Percentiles rank a stretch among this genome's conserved stretches.
Evolutionary conservation across 2,113 vertebrate genomes (phyloP).

Genomic region (Prinia subflava): DNA sequence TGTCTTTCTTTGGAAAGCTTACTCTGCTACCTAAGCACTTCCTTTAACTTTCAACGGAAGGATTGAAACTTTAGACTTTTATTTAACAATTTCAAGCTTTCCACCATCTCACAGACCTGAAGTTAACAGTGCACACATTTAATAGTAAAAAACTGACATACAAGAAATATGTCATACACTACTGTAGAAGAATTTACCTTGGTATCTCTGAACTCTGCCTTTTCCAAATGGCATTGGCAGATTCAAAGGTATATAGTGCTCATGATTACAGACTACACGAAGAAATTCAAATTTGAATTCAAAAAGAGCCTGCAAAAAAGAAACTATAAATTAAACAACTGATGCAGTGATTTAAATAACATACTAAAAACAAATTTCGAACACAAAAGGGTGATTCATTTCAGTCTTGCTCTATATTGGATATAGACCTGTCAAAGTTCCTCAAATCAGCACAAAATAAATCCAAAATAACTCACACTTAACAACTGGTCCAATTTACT

Average conservation of each 20-base stretch:
- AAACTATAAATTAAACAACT: not conserved
- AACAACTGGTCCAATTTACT: not conserved
- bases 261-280: slow-evolving; percentile 93
- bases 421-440: not conserved
- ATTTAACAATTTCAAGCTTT: not conserved
- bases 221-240: slow-evolving; percentile 98
- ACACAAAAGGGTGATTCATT: not conserved
- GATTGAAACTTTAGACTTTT: not conserved
- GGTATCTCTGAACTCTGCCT: slow-evolving; percentile 92
- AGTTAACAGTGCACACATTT: not conserved
- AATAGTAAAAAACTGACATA: not conserved
- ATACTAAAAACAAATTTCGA: not conserved
- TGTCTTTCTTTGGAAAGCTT: not conserved
- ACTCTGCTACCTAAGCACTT: not conserved
- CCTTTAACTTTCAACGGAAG: not conserved
- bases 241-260: slow-evolving; percentile 96
- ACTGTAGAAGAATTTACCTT: slow-evolving; percentile 78
- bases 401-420: not conserved
- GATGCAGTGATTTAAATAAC: not conserved
- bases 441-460: not conserved
- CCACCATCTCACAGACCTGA: not conserved
- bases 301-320: slow-evolving; percentile 85
- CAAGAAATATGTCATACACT: not conserved
- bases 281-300: slow-evolving; percentile 99
- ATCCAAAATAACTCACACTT: not conserved